These are phyloP conservation scores for Hyperoplus immaculatus DNA, from an alignment of 2,797 vertebrate species.

Conservation along the genomic window DNA sequence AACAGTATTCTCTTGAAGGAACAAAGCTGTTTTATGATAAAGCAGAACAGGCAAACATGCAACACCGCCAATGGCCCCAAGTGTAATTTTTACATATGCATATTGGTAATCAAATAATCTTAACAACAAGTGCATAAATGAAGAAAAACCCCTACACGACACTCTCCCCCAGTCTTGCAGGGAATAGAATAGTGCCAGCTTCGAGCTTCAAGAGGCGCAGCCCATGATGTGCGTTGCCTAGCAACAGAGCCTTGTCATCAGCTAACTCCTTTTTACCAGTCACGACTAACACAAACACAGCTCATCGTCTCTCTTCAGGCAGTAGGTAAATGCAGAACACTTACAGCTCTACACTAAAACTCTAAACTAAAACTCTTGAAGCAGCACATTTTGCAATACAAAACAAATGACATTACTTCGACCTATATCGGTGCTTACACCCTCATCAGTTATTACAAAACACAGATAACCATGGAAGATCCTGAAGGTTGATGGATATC, in stretches of 20 bases:
- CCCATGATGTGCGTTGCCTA: slow-evolving; percentile 89
- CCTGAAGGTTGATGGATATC: slow-evolving; percentile 17
- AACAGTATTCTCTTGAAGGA: slow-evolving; percentile 49
- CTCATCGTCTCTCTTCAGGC: slow-evolving; percentile 82
- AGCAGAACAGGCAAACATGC: slow-evolving; percentile 17
- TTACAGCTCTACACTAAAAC: slow-evolving; percentile 64
- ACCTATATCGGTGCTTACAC: slow-evolving; percentile 20
- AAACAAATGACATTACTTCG: slow-evolving; percentile 18
- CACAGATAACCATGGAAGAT: slow-evolving; percentile 1
- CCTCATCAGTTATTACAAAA: slow-evolving; percentile 1
- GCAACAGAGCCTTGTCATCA: slow-evolving; percentile 92
- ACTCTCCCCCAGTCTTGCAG: slow-evolving; percentile 74
- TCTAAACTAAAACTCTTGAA: slow-evolving; percentile 62
- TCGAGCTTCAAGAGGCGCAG: slow-evolving; percentile 88
- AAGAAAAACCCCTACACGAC: slow-evolving; percentile 63
- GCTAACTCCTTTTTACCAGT: slow-evolving; percentile 92
- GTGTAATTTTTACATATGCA: slow-evolving; percentile 3
- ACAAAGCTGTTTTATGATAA: slow-evolving; percentile 37
- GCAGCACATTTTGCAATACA: slow-evolving; percentile 42
- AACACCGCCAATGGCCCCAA: slow-evolving; percentile 1
- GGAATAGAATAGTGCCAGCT: slow-evolving; percentile 81
- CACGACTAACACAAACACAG: slow-evolving; percentile 92
- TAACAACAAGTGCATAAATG: slow-evolving; percentile 28
- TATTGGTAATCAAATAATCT: slow-evolving; percentile 20
- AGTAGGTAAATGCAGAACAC: slow-evolving; percentile 81